Evolutionary conservation across 2,888 invertebrate species (phyloP).

Genomic region (Leucophenga maculata): DNA sequence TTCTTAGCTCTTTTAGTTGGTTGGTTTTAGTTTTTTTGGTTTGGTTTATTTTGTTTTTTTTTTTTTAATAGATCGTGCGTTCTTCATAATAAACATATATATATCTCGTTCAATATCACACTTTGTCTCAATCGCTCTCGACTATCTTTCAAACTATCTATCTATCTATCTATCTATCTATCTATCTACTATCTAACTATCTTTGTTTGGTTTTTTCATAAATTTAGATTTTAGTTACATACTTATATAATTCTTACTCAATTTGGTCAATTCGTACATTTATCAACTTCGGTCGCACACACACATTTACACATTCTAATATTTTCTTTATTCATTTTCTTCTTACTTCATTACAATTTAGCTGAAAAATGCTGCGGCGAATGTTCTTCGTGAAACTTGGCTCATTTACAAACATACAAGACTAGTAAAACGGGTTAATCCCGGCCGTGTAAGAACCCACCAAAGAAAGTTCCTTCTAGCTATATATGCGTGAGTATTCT

Average conservation of each 20-base stretch:
- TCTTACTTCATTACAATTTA: constrained; percentile 74
- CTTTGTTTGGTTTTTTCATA: neutral
- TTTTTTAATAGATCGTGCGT: no score
- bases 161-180: neutral
- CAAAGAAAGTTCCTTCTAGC: constrained; percentile 99
- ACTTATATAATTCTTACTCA: no score
- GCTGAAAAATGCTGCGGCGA: constrained; percentile 99
- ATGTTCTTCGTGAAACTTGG: constrained; percentile 99
- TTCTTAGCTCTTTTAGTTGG: no score
- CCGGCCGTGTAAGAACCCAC: constrained; percentile 95
- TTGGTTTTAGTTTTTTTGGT: no score
- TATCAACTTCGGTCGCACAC: neutral
- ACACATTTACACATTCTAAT: constrained; percentile 50
- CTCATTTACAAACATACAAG: constrained; percentile 99
- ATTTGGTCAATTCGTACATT: no score
- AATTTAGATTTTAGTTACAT: no score
- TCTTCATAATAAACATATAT: no score
- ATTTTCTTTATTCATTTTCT: constrained; percentile 69
- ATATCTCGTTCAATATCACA: no score
- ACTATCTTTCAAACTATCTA: no score
- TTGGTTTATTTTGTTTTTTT: no score
- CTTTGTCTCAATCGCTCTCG: no score
- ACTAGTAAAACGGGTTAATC: constrained; percentile 96
- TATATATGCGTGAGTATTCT: constrained; percentile 91
- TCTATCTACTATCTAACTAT: neutral